Conservation (phyloP, 2,888 invertebrate genomes). For the Clostera curtula region DNA sequence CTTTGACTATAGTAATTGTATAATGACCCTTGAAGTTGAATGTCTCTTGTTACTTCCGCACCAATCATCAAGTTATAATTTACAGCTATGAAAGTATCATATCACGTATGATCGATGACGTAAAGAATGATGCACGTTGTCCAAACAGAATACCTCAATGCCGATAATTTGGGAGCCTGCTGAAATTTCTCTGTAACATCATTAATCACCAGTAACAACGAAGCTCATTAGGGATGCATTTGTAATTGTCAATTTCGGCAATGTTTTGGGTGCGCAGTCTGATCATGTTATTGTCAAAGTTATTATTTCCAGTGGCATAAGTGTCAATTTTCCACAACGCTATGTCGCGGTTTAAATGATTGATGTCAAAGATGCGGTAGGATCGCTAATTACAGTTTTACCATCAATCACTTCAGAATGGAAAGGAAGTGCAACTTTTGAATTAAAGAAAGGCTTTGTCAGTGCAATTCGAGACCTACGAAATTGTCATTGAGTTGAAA, state of each 20-base stretch:
- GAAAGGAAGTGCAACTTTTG: conserved; percentile 24
- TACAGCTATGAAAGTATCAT: conserved; percentile 2
- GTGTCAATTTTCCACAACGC: conserved; percentile 29
- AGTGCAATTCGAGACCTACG: conserved; percentile 19
- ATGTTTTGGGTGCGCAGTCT: conserved; percentile 27
- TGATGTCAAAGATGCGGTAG: conserved; percentile 37
- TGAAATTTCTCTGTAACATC: conserved; percentile 41
- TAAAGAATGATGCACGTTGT: conserved; percentile 20
- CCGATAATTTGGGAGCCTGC: conserved; percentile 25
- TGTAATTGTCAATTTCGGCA: conserved; percentile 63
- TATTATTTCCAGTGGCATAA: conserved; percentile 30
- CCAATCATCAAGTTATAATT: background rate
- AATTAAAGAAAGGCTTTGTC: conserved; percentile 11
- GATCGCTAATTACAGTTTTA: conserved; percentile 54
- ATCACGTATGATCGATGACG: conserved; percentile 22
- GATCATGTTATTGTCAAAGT: conserved; percentile 24
- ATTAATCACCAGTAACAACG: conserved; percentile 63
- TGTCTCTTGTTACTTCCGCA: background rate
- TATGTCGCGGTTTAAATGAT: conserved; percentile 19
- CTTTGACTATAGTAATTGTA: too few relatives aligned
- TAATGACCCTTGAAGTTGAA: too few relatives aligned
- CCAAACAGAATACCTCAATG: conserved; percentile 15
- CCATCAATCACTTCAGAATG: conserved; percentile 53
- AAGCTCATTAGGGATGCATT: conserved; percentile 64
- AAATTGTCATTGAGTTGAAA: conserved; percentile 11